A percentile compares a stretch with the other conserved stretches of the same genome.
Evolutionary conservation across 1,140 invertebrate species (phyloP).

Genomic region (Chelonus insularis): DNA sequence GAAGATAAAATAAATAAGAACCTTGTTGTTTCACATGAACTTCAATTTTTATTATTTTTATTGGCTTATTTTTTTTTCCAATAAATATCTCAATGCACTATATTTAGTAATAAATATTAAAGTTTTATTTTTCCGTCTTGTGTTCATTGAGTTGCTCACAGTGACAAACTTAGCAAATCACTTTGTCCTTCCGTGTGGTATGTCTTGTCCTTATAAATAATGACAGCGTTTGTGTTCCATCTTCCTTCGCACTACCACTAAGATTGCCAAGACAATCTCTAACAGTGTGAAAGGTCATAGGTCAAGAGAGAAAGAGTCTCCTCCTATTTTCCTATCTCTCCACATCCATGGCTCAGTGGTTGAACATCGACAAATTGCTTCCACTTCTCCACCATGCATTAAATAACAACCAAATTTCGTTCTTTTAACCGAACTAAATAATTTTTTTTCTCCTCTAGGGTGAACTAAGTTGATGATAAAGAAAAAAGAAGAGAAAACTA

Average conservation of each 20-base stretch:
- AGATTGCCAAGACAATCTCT: slow-evolving; percentile 11
- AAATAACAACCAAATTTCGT: slow-evolving; percentile 18
- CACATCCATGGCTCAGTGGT: not conserved
- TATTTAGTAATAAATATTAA: not conserved
- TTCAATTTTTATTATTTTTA: not conserved
- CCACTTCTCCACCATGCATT: not conserved
- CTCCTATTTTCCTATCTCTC: not conserved
- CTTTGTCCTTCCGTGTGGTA: slow-evolving; percentile 13
- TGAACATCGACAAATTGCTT: slow-evolving; percentile 23
- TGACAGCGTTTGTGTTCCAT: slow-evolving; percentile 5
- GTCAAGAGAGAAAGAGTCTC: slow-evolving; percentile 8
- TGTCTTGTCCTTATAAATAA: slow-evolving; percentile 19
- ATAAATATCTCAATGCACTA: not conserved
- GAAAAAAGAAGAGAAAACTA: too few species aligned
- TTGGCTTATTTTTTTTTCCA: not conserved
- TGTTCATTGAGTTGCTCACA: not conserved
- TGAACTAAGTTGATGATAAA: too few species aligned
- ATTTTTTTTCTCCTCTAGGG: too few species aligned
- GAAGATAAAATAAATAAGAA: too few species aligned
- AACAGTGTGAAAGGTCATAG: slow-evolving; percentile 18
- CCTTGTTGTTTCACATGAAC: too few species aligned
- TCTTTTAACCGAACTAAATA: not conserved
- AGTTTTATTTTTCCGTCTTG: not conserved
- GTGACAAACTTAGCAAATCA: slow-evolving; percentile 10
- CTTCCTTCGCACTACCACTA: not conserved